Conservation (phyloP, 2,113 vertebrate species). For the Hippotragus niger region DNA sequence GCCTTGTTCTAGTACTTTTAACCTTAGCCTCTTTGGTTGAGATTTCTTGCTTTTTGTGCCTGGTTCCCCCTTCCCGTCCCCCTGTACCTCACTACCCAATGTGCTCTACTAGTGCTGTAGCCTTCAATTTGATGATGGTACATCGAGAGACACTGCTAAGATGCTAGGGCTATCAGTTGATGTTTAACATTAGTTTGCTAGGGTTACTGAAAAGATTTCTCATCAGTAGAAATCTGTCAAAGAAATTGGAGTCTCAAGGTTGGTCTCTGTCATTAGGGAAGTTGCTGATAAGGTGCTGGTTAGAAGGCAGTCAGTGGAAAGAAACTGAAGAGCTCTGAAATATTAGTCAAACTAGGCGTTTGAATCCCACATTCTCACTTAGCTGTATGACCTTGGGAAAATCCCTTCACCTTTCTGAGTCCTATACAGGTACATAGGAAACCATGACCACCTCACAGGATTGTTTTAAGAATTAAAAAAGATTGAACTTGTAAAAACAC, state of each 20-base stretch:
- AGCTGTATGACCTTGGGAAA: not conserved
- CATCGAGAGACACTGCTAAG: not conserved
- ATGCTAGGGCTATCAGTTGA: not conserved
- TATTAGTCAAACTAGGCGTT: not conserved
- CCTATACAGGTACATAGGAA: not conserved
- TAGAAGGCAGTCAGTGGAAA: not conserved
- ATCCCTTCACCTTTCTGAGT: conserved; percentile 13
- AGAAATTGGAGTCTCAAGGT: not conserved
- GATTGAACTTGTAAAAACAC: not conserved
- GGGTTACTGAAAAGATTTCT: not conserved
- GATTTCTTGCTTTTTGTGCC: not conserved
- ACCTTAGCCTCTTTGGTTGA: not conserved
- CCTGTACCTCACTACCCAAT: not conserved
- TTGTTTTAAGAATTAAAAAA: not conserved
- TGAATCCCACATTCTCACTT: not conserved
- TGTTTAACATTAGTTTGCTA: not conserved
- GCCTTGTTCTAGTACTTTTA: not conserved
- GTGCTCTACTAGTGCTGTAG: not conserved
- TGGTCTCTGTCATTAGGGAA: not conserved
- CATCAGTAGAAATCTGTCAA: not conserved
- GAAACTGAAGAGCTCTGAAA: not conserved
- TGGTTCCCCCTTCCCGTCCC: not conserved
- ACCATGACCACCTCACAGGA: not conserved
- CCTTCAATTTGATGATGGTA: not conserved
- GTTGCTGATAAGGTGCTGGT: not conserved